Evolutionary conservation across 2,113 vertebrate species (phyloP), one percentile per base, ranked within the genome.

Genomic region (Struthidea cinerea): DNA sequence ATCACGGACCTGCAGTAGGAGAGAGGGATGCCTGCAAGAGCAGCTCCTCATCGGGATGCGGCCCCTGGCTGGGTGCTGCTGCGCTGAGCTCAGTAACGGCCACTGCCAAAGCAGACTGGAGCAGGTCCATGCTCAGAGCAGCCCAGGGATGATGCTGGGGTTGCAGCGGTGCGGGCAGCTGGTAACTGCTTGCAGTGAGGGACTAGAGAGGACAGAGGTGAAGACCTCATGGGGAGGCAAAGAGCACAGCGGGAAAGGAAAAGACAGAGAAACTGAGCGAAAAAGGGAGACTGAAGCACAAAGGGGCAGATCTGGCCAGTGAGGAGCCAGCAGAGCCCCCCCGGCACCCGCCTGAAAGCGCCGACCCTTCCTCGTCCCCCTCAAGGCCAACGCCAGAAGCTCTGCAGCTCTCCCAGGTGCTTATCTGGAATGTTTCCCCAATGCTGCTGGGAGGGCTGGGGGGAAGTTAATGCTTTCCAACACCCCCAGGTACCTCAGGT

Each of bases 1-100:
- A 27, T 13, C 7, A 26, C 0, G 3, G 33, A 35, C 4, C 16
- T 60, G 71, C 22, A 56, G 56, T 2, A 11, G 35, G 30, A 74
- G 15, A 46, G 19, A 61, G 6, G 9, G 32, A 37, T 49, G 23
- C 32, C 59, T 82, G 50, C 15, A 33, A 1, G 1, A 37, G 23
- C 27, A 18, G 63, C 27, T 50, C 26, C 37, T 42, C 5, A 0
- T 17, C 1, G 6, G 39, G 35, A n/a, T 11, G 50, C 0, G 0
- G 55, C 35, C 26, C 73, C 42, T 26, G 33, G n/a, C 74, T 10
- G 23, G 20, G 10, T 20, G 5, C 64, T 19, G 64, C 11, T 20
- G 68, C 24, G 44, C 12, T 8, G 49, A 87, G 26, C 30, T 75
- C 56, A 26, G 18, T 1, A 13, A 39, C 4, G 61, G 42, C 33